phyloP scores from a whole-genome alignment of 2,113 vertebrate genomes.

The Trinectes maculatus region DNA sequence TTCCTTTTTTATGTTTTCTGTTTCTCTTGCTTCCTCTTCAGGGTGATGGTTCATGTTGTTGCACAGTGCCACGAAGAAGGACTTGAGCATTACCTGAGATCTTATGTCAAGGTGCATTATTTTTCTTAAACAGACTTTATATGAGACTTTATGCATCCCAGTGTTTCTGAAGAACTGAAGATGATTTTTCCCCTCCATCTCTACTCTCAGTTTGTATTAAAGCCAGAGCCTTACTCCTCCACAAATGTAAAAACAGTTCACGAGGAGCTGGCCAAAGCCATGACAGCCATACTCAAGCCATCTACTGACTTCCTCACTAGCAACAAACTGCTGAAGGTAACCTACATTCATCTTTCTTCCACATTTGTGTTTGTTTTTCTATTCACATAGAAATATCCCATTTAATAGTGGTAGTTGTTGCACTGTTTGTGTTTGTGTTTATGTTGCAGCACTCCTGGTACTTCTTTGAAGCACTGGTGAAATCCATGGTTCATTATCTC shows the following conservation, averaged over 20 bases:
- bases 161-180: neutral
- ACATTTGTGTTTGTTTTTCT: neutral
- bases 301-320: slow-evolving; percentile 97
- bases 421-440: no score
- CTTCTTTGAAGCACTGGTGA: slow-evolving; percentile 96
- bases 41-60: slow-evolving; percentile 97
- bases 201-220: slow-evolving; percentile 89
- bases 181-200: neutral
- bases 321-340: slow-evolving; percentile 98
- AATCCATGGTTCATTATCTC: slow-evolving; percentile 96
- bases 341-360: neutral
- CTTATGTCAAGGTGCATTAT: slow-evolving; percentile 91
- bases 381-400: no score
- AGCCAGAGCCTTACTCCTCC: slow-evolving; percentile 87
- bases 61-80: slow-evolving; percentile 98
- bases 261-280: slow-evolving; percentile 94
- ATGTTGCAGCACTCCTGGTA: slow-evolving; percentile 94
- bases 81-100: slow-evolving; percentile 93
- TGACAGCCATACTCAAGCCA: slow-evolving; percentile 95
- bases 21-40: slow-evolving; percentile 61
- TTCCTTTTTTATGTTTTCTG: no score
- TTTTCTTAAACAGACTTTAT: neutral
- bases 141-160: neutral
- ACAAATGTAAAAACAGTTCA: slow-evolving; percentile 91
- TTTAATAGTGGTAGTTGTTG: no score